phyloP scores from a whole-genome alignment of 2,113 vertebrate species.

The Prionailurus viverrinus region DNA sequence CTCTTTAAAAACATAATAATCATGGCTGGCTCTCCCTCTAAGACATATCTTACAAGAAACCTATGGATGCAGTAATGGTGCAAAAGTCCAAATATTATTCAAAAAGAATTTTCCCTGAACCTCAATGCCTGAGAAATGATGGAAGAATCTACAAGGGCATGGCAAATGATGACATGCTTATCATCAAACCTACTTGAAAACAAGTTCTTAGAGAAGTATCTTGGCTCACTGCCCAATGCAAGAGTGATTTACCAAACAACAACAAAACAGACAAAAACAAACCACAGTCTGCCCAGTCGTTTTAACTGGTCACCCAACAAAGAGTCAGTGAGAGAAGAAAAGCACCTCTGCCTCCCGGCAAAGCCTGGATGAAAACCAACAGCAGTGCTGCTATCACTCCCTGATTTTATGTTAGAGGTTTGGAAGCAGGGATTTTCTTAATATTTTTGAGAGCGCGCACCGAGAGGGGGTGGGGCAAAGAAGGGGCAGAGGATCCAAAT shows the following conservation, averaged over 20 bases:
- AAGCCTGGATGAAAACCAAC: not conserved
- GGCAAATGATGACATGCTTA: accelerated
- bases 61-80: not conserved
- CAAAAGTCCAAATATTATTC: not conserved
- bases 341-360: not conserved
- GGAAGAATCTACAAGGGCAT: not conserved
- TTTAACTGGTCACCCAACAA: not conserved
- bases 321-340: not conserved
- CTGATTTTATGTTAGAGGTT: accelerated
- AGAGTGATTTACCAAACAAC: not conserved
- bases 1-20: not conserved
- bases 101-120: not conserved
- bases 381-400: not conserved
- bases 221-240: not conserved
- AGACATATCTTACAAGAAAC: not conserved
- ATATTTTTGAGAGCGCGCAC: no score
- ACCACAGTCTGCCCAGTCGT: not conserved
- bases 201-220: not conserved
- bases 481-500: no score
- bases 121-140: not conserved
- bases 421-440: not conserved
- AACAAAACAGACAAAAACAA: not conserved
- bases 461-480: no score
- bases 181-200: not conserved
- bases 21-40: not conserved